Percentiles rank a stretch among this genome's conserved stretches.
Evolutionary conservation across 53 echinoderm and acorn worm species (phyloP).

Genomic region (Henricia sp.): DNA sequence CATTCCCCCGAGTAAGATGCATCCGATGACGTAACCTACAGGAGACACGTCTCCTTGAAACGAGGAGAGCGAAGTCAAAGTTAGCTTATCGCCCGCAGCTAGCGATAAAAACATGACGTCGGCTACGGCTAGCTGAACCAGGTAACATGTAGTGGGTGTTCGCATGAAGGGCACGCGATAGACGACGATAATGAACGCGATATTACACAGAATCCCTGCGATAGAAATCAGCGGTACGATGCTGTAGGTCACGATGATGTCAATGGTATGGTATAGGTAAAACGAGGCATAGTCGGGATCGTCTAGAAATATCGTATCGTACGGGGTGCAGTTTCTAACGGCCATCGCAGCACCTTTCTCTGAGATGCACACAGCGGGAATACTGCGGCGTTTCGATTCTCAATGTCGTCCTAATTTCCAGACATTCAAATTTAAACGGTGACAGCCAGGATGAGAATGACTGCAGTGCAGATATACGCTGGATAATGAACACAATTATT

Average conservation of each 20-base stretch:
- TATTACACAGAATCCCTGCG: not conserved
- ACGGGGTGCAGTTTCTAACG: not conserved
- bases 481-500: too few relatives aligned
- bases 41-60: not conserved
- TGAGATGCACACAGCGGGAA: too few relatives aligned
- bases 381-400: too few relatives aligned
- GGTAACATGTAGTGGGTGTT: not conserved
- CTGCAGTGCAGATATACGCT: too few relatives aligned
- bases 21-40: not conserved
- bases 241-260: not conserved
- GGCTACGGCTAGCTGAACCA: slow-evolving; percentile 8
- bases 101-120: not conserved
- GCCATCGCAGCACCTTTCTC: not conserved
- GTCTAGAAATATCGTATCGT: not conserved
- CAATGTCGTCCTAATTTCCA: too few relatives aligned
- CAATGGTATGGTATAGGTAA: not conserved
- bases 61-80: not conserved
- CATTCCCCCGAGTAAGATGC: not conserved
- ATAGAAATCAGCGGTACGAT: not conserved
- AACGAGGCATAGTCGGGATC: too few relatives aligned
- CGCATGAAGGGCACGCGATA: slow-evolving; percentile 4
- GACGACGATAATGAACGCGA: not conserved
- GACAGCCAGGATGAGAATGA: too few relatives aligned
- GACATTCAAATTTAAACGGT: too few relatives aligned
- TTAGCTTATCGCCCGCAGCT: not conserved